Evolutionary conservation across 2,113 vertebrate species (phyloP), one percentile per base, ranked within the genome.

Genomic region (Catharus bicknelli): DNA sequence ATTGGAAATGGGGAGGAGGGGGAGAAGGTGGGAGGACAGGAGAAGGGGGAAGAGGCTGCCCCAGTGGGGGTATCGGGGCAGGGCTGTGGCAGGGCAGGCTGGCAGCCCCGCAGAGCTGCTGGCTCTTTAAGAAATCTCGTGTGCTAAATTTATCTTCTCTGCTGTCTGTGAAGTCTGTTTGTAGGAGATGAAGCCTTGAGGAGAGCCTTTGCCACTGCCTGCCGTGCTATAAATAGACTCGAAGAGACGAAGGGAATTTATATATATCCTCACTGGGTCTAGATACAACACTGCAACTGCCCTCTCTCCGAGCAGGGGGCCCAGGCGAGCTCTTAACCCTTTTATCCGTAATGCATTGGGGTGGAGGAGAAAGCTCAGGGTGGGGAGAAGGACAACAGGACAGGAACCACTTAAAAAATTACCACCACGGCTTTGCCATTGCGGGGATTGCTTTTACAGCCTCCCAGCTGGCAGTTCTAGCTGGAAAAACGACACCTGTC

Each of bases 161-260:
- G 82, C 91, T 95, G 95, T 96, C 94, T 97, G 95, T 92, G 94
- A 94, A 93, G 93, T 95, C 79, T 84, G 95, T 95, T 95, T 97
- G 90, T 96, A 96, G 96, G 95, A 94, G 95, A 90, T 95, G 95
- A 96, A 81, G 84, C 94, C 93, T 93, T 96, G 94, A 97, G 79
- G 95, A 93, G 85, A 96, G 94, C 92, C 93, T 92, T 96, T 96
- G 95, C 93, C 90, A 94, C 88, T 88, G 89, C 93, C 92, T 96
- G 93, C 83, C 63, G 43, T 63, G 90, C 94, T 97, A 91, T 86
- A 95, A 96, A 92, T 92, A 96, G 96, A 77, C 10, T 64, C 13
- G 2, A 85, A 86, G 96, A 94, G 91, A 95, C 27, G 36, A 78
- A 93, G 95, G 91, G 93, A 91, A 82, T 96, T 95, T 94, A 96